These are phyloP conservation scores for Sprattus sprattus DNA, from an alignment of 2,113 vertebrate species.

Conservation along the genomic window DNA sequence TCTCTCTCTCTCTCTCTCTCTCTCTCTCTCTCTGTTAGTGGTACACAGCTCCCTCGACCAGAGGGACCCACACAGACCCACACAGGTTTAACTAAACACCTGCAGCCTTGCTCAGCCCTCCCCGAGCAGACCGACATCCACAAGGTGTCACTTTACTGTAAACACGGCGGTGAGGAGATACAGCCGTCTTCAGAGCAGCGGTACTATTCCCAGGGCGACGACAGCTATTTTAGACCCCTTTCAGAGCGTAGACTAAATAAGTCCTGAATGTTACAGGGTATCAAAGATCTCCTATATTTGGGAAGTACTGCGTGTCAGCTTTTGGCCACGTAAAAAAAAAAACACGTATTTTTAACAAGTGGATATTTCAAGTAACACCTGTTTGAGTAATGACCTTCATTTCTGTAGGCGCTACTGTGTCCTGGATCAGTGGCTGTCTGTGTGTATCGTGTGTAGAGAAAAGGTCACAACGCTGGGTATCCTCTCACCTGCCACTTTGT, in stretches of 20 bases:
- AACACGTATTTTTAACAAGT: neutral
- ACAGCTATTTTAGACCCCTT: neutral
- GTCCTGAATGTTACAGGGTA: slow-evolving; percentile 17
- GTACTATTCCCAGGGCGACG: neutral
- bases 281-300: neutral
- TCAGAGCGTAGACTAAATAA: neutral
- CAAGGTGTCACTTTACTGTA: slow-evolving; percentile 50
- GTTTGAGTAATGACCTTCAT: neutral
- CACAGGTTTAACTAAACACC: neutral
- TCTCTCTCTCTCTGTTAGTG: no score
- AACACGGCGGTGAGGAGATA: slow-evolving; percentile 11
- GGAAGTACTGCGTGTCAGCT: neutral
- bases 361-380: slow-evolving; percentile 4
- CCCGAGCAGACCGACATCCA: slow-evolving; percentile 30
- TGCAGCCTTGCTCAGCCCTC: neutral
- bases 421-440: neutral
- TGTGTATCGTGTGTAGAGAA: neutral
- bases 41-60: no score
- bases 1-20: no score
- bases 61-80: no score
- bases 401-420: neutral
- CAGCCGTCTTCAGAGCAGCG: neutral
- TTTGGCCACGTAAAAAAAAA: no score
- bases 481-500: neutral
- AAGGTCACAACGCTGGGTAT: neutral